Conservation (phyloP, 2,113 vertebrate species). For the Cisticola juncidis region DNA sequence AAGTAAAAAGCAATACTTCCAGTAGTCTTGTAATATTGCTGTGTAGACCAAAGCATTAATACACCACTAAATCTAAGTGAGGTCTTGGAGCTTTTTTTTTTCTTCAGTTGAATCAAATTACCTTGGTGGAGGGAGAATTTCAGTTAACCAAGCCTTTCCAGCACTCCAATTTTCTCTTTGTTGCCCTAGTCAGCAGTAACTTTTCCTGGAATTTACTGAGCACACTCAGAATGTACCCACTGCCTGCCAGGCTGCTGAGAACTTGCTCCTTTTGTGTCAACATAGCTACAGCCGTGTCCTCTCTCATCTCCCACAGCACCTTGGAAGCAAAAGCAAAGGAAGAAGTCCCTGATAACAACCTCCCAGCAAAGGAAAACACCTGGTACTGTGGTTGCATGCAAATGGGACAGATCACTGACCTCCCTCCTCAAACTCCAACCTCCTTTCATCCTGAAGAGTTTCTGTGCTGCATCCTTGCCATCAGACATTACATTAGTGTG, state of each 20-base stretch:
- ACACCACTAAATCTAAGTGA: neutral
- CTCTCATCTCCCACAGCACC: neutral
- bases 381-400: accelerated
- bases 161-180: neutral
- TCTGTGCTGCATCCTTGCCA: neutral
- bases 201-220: neutral
- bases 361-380: neutral
- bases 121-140: neutral
- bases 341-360: neutral
- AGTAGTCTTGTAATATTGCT: neutral
- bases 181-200: neutral
- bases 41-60: neutral
- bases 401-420: neutral
- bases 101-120: neutral
- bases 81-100: neutral
- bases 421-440: neutral
- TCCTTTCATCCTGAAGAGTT: neutral
- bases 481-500: neutral
- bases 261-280: neutral
- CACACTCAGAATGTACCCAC: accelerated
- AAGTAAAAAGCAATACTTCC: neutral
- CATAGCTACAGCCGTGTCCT: neutral
- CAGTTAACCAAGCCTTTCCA: neutral
- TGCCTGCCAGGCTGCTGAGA: neutral
- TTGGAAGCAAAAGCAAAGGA: neutral